phyloP scores from a whole-genome alignment of 2,888 invertebrate species.

The Noctua comes region DNA sequence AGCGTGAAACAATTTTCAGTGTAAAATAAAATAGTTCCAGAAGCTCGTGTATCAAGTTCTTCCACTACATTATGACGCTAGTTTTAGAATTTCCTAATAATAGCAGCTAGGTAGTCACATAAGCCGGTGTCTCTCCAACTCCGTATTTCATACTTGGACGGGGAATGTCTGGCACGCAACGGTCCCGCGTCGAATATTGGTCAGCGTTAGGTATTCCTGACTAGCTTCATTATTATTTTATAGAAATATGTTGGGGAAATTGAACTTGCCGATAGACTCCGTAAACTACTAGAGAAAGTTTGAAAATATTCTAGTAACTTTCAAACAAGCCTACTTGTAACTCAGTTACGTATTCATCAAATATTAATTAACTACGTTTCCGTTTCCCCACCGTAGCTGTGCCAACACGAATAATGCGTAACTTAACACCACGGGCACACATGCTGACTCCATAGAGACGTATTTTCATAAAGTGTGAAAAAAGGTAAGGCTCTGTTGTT shows the following conservation, averaged over 20 bases:
- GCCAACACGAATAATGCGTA: constrained; percentile 70
- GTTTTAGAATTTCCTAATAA: constrained; percentile 78
- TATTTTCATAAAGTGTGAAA: constrained; percentile 85
- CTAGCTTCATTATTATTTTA: constrained; percentile 84
- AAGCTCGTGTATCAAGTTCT: constrained; percentile 49
- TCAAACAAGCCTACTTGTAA: constrained; percentile 44
- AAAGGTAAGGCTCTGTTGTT: constrained; percentile 85
- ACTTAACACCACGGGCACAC: constrained; percentile 78
- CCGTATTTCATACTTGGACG: constrained; percentile 82
- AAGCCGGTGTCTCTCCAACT: constrained; percentile 72
- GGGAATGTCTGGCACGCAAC: constrained; percentile 80
- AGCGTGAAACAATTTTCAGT: constrained; percentile 46
- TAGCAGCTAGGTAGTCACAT: constrained; percentile 71
- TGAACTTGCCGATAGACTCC: constrained; percentile 54
- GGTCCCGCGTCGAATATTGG: constrained; percentile 78
- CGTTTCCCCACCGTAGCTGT: constrained; percentile 49
- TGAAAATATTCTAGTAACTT: constrained; percentile 63
- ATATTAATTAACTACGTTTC: constrained; percentile 54
- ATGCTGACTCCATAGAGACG: constrained; percentile 73
- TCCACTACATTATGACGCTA: constrained; percentile 54
- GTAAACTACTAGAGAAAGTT: constrained; percentile 58
- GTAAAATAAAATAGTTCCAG: constrained; percentile 55
- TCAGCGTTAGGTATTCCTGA: constrained; percentile 78
- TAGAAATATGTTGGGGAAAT: constrained; percentile 68
- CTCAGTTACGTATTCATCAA: constrained; percentile 39